phyloP scores from a whole-genome alignment of 2,888 invertebrate species.

The Tipula unca region DNA sequence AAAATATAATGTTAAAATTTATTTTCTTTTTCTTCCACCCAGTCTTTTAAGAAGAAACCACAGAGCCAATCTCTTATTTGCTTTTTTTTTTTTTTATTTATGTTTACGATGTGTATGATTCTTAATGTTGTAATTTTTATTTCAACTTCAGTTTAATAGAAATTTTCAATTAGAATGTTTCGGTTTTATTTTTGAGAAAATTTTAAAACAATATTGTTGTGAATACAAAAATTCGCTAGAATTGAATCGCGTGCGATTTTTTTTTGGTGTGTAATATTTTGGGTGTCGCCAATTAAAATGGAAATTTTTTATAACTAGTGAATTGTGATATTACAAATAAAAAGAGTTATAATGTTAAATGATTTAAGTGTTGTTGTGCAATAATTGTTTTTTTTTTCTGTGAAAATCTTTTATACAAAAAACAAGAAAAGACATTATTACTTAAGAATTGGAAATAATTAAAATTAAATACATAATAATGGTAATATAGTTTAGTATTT shows the following conservation, averaged over 20 bases:
- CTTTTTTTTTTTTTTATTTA: background rate
- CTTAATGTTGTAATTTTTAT: background rate
- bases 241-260: background rate
- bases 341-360: background rate
- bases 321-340: background rate
- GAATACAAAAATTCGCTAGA: background rate
- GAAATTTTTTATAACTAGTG: background rate
- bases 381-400: background rate
- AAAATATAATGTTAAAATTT: background rate
- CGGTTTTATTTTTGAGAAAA: background rate
- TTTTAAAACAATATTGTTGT: background rate
- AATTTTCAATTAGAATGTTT: background rate
- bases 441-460: conserved; percentile 8
- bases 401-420: background rate
- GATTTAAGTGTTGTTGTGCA: background rate
- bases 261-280: background rate
- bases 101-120: background rate
- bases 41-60: background rate
- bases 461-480: background rate
- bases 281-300: background rate
- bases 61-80: background rate
- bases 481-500: background rate
- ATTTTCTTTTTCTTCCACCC: background rate
- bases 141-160: background rate
- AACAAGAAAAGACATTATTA: background rate